Percentiles rank a stretch among this genome's conserved stretches.
Evolutionary conservation across 37 sponge, comb jelly and placozoan genomes (phyloP).

Genomic region (Sycon ciliatum): DNA sequence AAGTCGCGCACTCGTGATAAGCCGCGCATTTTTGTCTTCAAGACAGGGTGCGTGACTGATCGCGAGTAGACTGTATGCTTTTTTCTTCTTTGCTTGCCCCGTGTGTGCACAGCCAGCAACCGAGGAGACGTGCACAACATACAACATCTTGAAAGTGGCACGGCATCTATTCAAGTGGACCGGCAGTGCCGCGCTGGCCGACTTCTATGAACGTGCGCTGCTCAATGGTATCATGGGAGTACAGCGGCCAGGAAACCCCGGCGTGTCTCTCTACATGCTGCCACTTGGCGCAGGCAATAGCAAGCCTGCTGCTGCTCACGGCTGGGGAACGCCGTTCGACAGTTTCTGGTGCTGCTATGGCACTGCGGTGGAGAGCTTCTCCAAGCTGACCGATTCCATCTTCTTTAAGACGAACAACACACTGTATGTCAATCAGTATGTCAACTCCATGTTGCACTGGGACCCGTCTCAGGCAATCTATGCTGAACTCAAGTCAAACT

Average conservation of each 20-base stretch:
- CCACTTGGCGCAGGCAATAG: slow-evolving; percentile 1
- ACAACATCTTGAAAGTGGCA: slow-evolving; percentile 10
- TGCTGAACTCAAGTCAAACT: background rate
- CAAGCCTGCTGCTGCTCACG: background rate
- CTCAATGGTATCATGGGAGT: slow-evolving; percentile 10
- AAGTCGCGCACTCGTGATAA: no score
- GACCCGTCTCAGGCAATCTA: slow-evolving; percentile 9
- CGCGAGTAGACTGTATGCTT: background rate
- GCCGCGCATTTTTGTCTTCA: no score
- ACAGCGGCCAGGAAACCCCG: background rate
- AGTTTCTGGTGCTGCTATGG: slow-evolving; percentile 20
- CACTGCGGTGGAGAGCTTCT: slow-evolving; percentile 10
- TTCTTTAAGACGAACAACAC: background rate
- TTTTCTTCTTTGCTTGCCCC: background rate
- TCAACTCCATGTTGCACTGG: background rate
- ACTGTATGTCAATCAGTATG: slow-evolving; percentile 1
- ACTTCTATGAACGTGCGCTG: slow-evolving; percentile 5
- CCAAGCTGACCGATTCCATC: slow-evolving; percentile 5
- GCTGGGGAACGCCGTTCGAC: slow-evolving; percentile 18
- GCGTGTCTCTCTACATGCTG: slow-evolving; percentile 2
- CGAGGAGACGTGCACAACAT: slow-evolving; percentile 3
- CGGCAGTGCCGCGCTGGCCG: background rate
- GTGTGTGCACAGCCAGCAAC: no score
- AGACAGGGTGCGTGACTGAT: no score
- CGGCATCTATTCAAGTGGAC: background rate